These are phyloP conservation scores for Maylandia zebra DNA, from an alignment of 2,113 vertebrate species.

Conservation along the genomic window DNA sequence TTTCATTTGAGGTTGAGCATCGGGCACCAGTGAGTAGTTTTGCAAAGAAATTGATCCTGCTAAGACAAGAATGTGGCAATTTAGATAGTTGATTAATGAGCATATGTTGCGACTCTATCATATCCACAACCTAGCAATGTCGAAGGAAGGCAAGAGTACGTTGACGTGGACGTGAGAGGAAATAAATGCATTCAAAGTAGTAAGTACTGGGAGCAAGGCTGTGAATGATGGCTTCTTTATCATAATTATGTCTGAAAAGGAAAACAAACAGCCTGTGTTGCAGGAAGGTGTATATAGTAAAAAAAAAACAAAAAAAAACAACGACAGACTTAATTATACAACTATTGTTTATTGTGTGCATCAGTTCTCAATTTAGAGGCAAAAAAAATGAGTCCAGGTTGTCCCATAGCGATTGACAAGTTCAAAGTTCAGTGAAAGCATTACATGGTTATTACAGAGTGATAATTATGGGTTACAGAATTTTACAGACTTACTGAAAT, in stretches of 20 bases:
- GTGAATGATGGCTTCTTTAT: neutral
- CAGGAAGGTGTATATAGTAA: neutral
- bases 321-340: neutral
- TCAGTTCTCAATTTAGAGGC: neutral
- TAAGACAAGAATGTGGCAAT: neutral
- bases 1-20: neutral
- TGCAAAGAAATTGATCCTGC: neutral
- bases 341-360: neutral
- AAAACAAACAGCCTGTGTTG: neutral
- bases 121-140: neutral
- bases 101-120: neutral
- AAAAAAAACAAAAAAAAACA: neutral
- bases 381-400: neutral
- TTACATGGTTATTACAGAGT: neutral
- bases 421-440: neutral
- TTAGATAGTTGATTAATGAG: accelerated
- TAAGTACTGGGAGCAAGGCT: neutral
- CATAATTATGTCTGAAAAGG: neutral
- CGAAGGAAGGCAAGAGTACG: neutral
- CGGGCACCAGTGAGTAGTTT: neutral
- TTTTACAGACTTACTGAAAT: neutral
- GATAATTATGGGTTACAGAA: neutral
- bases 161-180: neutral
- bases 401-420: neutral
- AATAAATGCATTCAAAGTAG: neutral